A percentile compares a stretch with the other conserved stretches of the same genome.
phyloP scores from a whole-genome alignment of 1,140 invertebrate species.

The Bombus soroeensis region DNA sequence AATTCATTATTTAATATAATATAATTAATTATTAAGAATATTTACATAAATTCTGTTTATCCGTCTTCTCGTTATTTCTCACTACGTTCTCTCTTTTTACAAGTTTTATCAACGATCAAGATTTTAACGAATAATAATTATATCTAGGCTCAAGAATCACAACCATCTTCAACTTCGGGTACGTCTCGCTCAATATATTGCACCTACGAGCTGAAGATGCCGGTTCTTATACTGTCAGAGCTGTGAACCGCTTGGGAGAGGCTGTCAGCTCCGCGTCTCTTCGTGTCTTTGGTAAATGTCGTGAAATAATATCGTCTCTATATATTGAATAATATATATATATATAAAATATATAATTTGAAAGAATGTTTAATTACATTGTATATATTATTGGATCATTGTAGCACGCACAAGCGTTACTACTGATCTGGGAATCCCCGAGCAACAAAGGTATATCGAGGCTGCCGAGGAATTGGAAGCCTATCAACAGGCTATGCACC shows the following conservation, averaged over 20 bases:
- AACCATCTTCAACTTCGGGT: slow-evolving; percentile 98
- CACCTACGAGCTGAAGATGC: slow-evolving; percentile 97
- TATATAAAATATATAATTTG: no score
- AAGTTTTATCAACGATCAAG: no score
- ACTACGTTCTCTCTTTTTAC: no score
- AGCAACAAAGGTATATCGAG: slow-evolving; percentile 96
- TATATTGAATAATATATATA: neutral
- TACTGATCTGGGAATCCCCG: slow-evolving; percentile 93
- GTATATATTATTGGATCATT: neutral
- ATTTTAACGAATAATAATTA: slow-evolving; percentile 9
- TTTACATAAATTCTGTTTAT: no score
- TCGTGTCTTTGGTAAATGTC: slow-evolving; percentile 86
- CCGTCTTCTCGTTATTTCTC: no score
- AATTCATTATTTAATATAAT: no score
- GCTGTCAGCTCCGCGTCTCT: slow-evolving; percentile 91
- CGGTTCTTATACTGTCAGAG: slow-evolving; percentile 95
- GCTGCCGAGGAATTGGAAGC: slow-evolving; percentile 96
- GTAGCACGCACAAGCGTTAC: slow-evolving; percentile 90
- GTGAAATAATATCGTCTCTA: neutral
- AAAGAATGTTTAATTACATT: neutral
- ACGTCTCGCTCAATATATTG: slow-evolving; percentile 98
- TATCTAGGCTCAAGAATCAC: slow-evolving; percentile 92
- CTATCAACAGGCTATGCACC: slow-evolving; percentile 90
- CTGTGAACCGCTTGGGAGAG: slow-evolving; percentile 94
- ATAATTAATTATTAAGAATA: no score